A percentile compares a stretch with the other conserved stretches of the same genome.
Conservation (phyloP, 2,888 invertebrate species). For the Pandemis cinnamomeana region DNA sequence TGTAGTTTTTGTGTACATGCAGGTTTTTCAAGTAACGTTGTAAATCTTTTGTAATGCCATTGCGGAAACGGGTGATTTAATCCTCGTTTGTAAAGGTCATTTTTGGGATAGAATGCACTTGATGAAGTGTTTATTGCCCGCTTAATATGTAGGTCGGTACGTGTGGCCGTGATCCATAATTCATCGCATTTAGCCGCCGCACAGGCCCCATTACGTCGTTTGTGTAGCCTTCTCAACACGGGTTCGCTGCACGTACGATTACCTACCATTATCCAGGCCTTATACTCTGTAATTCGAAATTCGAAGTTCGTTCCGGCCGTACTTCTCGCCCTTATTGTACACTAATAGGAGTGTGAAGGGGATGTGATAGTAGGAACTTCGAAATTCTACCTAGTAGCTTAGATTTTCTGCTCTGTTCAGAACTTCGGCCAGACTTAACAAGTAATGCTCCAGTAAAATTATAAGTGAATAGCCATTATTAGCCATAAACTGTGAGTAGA, state of each 20-base stretch:
- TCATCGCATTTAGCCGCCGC: conserved; percentile 4
- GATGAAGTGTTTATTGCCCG: conserved; percentile 9
- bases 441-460: neutral
- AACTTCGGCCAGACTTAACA: neutral
- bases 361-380: no score
- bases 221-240: neutral
- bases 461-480: neutral
- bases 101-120: conserved; percentile 21
- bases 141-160: conserved; percentile 23
- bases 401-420: no score
- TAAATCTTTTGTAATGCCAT: conserved; percentile 1
- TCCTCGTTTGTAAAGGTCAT: neutral
- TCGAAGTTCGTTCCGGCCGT: no score
- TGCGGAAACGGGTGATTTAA: neutral
- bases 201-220: conserved; percentile 9
- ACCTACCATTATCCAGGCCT: neutral
- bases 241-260: neutral
- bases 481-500: no score
- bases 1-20: conserved; percentile 13
- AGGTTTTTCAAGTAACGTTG: conserved; percentile 5
- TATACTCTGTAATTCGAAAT: neutral
- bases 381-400: no score
- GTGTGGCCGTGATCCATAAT: conserved; percentile 31
- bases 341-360: no score
- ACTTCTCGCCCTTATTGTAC: no score